A percentile compares a stretch with the other conserved stretches of the same genome.
Conservation (phyloP, 1,140 invertebrate genomes). For the Trialeurodes vaporariorum region DNA sequence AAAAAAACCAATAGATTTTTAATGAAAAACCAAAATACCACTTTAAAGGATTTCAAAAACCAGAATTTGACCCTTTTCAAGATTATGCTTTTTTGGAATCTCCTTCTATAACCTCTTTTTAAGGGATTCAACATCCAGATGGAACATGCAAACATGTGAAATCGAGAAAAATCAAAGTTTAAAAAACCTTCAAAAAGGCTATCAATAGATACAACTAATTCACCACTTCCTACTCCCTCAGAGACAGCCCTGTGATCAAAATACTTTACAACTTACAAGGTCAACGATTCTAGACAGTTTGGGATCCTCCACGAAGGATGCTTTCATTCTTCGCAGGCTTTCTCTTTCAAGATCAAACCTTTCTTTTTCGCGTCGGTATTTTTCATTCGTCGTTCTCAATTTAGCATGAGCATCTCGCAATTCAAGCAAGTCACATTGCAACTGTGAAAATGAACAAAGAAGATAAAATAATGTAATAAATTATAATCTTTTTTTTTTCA, state of each 20-base stretch:
- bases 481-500: background rate
- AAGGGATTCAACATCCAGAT: too few relatives aligned
- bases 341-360: conserved; percentile 71
- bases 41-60: too few relatives aligned
- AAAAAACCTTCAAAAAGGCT: conserved; percentile 2
- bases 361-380: conserved; percentile 74
- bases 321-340: conserved; percentile 41
- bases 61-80: too few relatives aligned
- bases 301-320: conserved; percentile 41
- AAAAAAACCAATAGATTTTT: too few relatives aligned
- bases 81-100: too few relatives aligned
- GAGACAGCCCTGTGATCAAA: conserved; percentile 3
- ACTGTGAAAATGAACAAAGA: too few relatives aligned
- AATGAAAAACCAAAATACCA: too few relatives aligned
- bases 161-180: too few relatives aligned
- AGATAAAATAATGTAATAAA: conserved; percentile 3
- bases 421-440: conserved; percentile 79
- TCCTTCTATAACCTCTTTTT: too few relatives aligned
- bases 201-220: conserved; percentile 7
- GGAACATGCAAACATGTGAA: too few relatives aligned
- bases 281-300: conserved; percentile 53
- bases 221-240: background rate
- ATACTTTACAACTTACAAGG: conserved; percentile 26
- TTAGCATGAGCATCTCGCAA: conserved; percentile 82
- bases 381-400: conserved; percentile 81